A percentile compares a stretch with the other conserved stretches of the same genome.
Conservation (phyloP, 2,888 invertebrate genomes). For the Elgonia sp. region DNA sequence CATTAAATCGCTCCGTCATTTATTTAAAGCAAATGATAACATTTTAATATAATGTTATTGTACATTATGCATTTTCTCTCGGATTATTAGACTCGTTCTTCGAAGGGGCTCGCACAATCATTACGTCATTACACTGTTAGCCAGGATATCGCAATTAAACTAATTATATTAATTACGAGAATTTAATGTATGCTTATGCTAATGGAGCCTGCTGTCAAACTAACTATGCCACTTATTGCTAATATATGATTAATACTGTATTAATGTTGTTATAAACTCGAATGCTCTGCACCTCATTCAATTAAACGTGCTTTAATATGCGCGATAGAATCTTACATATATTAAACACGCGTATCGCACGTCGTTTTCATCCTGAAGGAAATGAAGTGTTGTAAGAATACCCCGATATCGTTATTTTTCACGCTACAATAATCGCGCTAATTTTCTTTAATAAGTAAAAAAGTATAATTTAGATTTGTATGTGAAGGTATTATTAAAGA, state of each 20-base stretch:
- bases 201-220: slow-evolving; percentile 67
- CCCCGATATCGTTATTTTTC: slow-evolving; percentile 56
- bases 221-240: slow-evolving; percentile 58
- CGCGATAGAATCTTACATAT: slow-evolving; percentile 80
- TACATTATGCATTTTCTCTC: slow-evolving; percentile 62
- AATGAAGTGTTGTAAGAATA: slow-evolving; percentile 58
- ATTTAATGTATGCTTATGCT: slow-evolving; percentile 60
- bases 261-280: slow-evolving; percentile 76
- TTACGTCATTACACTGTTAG: slow-evolving; percentile 54
- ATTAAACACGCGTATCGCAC: slow-evolving; percentile 68
- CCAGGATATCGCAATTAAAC: slow-evolving; percentile 71
- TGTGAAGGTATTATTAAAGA: slow-evolving; percentile 31
- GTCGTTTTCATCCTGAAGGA: slow-evolving; percentile 81
- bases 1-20: slow-evolving; percentile 56
- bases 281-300: slow-evolving; percentile 80
- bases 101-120: slow-evolving; percentile 44
- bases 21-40: slow-evolving; percentile 69
- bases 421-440: slow-evolving; percentile 55
- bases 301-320: slow-evolving; percentile 82
- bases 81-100: slow-evolving; percentile 59
- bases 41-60: slow-evolving; percentile 71
- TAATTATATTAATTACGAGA: slow-evolving; percentile 74
- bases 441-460: slow-evolving; percentile 43
- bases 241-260: slow-evolving; percentile 69
- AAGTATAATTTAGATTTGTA: slow-evolving; percentile 8